Conservation (phyloP, 2,113 vertebrate species). For the Strigops habroptila region DNA sequence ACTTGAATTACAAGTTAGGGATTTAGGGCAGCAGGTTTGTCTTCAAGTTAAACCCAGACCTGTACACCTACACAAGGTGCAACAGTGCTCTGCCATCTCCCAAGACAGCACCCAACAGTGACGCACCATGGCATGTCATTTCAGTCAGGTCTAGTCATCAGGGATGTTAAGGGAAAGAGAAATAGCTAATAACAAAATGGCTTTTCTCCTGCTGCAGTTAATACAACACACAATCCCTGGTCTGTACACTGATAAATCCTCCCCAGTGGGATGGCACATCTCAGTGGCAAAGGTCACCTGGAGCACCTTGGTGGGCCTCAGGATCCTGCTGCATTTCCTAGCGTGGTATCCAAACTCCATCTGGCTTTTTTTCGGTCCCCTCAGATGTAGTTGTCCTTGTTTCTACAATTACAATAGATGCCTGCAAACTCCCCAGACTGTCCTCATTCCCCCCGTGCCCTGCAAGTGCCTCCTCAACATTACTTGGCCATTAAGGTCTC, state of each 20-base stretch:
- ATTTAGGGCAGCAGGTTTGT: background rate
- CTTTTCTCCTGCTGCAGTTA: background rate
- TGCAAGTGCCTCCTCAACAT: background rate
- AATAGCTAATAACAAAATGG: background rate
- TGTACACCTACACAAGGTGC: background rate
- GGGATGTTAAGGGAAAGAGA: background rate
- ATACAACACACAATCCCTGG: background rate
- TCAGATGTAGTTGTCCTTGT: background rate
- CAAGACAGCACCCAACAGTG: background rate
- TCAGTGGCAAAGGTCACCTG: background rate
- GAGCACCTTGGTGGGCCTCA: background rate
- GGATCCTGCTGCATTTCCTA: background rate
- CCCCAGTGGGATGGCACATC: background rate
- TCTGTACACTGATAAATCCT: background rate
- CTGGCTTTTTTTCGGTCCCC: background rate
- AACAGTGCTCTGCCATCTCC: background rate
- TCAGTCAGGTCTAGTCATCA: background rate
- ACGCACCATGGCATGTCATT: background rate
- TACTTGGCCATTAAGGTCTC: background rate
- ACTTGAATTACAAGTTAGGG: slow-evolving; percentile 6
- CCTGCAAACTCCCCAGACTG: background rate
- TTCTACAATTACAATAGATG: background rate
- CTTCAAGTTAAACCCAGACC: background rate
- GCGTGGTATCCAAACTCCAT: background rate
- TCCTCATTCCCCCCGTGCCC: background rate